Evolutionary conservation across 2,888 invertebrate species (phyloP).

Genomic region (Noctuana brunneofusca): DNA sequence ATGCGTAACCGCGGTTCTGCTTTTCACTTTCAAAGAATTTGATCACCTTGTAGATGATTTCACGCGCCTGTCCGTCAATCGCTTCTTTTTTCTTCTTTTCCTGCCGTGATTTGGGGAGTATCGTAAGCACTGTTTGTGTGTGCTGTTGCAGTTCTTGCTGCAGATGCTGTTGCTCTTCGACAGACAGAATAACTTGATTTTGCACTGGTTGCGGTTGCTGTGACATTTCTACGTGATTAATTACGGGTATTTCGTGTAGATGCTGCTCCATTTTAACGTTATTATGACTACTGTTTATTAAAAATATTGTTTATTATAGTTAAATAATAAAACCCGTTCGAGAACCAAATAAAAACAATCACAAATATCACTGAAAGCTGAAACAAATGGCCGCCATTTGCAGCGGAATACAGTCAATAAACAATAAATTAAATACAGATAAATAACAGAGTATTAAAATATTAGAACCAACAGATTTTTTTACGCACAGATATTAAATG

Average conservation of each 20-base stretch:
- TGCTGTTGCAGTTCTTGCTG: conserved; percentile 20
- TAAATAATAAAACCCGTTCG: background rate
- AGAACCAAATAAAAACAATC: background rate
- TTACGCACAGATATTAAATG: too few species aligned
- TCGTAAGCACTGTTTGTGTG: conserved; percentile 37
- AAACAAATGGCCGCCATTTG: conserved; percentile 3
- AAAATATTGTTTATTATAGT: background rate
- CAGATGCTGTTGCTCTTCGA: conserved; percentile 34
- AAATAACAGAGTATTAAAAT: too few species aligned
- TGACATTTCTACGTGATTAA: conserved; percentile 36
- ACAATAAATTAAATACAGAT: background rate
- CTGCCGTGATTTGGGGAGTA: conserved; percentile 51
- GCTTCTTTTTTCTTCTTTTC: conserved; percentile 76
- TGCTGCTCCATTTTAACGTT: conserved; percentile 42
- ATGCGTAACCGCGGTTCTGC: too few species aligned
- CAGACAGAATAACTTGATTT: conserved; percentile 30
- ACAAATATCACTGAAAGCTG: background rate
- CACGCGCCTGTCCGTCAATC: conserved; percentile 74
- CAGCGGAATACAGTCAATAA: background rate
- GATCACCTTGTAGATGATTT: conserved; percentile 74
- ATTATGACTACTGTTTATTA: background rate
- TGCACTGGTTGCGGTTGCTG: conserved; percentile 26
- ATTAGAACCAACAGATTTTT: too few species aligned
- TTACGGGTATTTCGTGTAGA: conserved; percentile 41
- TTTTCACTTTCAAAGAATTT: conserved; percentile 79